These are phyloP conservation scores for Chloroceryle inda DNA, from an alignment of 2,797 vertebrate genomes.

Conservation along the genomic window DNA sequence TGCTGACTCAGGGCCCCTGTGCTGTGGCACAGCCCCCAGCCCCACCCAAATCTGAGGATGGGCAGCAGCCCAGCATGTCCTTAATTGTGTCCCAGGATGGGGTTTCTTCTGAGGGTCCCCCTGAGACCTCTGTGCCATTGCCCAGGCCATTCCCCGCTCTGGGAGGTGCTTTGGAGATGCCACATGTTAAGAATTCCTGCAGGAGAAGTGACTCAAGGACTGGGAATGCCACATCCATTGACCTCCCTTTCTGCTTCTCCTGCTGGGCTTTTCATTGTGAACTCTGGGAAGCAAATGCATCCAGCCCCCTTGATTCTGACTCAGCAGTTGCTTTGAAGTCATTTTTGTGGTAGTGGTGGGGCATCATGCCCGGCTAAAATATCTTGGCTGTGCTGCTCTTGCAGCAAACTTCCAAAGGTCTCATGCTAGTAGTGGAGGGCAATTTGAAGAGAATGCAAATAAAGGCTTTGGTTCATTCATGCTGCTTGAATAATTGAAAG, in stretches of 20 bases:
- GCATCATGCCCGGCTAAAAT: constrained; percentile 69
- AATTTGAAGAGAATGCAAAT: constrained; percentile 79
- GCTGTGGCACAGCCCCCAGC: neutral
- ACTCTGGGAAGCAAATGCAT: constrained; percentile 43
- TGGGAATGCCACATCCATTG: constrained; percentile 32
- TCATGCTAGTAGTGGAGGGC: constrained; percentile 72
- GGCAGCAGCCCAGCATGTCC: fast-evolving
- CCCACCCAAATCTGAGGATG: neutral
- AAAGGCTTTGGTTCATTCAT: constrained; percentile 75
- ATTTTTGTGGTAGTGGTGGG: constrained; percentile 60
- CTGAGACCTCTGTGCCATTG: neutral
- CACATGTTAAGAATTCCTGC: constrained; percentile 6
- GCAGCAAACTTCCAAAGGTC: constrained; percentile 73
- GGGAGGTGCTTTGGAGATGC: neutral
- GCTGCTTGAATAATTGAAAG: constrained; percentile 65
- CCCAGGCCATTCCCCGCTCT: neutral
- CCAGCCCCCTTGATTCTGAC: constrained; percentile 65
- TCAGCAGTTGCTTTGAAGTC: constrained; percentile 68
- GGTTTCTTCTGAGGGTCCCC: neutral
- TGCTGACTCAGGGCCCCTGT: fast-evolving
- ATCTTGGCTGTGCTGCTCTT: constrained; percentile 66
- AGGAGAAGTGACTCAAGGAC: constrained; percentile 40
- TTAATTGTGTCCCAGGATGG: neutral
- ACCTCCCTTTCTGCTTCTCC: neutral
- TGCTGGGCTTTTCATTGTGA: constrained; percentile 25